Conservation (phyloP, 2,113 vertebrate genomes). For the Sinocyclocheilus rhinocerous region DNA sequence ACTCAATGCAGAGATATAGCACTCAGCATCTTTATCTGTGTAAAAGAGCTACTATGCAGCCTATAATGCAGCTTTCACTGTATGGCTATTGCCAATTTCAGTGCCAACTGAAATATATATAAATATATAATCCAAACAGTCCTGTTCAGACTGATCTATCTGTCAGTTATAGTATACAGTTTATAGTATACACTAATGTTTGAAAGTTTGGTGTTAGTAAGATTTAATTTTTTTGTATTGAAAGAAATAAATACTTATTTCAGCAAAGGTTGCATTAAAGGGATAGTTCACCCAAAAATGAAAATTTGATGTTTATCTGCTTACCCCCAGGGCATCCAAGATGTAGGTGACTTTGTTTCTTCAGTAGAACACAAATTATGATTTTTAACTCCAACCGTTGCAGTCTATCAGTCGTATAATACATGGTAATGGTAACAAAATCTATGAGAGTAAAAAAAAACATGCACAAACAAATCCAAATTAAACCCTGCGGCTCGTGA, state of each 20-base stretch:
- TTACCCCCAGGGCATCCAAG: too few species aligned
- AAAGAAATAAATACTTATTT: not conserved
- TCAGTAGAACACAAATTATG: too few species aligned
- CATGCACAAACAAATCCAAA: too few species aligned
- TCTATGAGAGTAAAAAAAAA: too few species aligned
- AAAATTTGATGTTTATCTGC: too few species aligned
- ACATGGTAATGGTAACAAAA: too few species aligned
- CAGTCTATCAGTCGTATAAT: too few species aligned
- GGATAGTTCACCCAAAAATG: too few species aligned
- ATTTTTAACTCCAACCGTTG: too few species aligned
- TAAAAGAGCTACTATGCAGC: not conserved
- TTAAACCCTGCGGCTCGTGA: too few species aligned
- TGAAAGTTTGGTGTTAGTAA: not conserved
- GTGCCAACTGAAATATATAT: not conserved
- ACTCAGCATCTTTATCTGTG: constrained; percentile 16
- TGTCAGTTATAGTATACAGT: not conserved
- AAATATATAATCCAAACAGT: not conserved
- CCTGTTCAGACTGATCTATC: not conserved
- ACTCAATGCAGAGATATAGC: constrained; percentile 9
- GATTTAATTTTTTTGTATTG: not conserved
- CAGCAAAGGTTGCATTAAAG: not conserved
- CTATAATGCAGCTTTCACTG: not conserved
- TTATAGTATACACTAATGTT: not conserved
- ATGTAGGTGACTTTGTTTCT: too few species aligned
- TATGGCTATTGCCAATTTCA: not conserved